phyloP scores from a whole-genome alignment of 2,113 vertebrate species.

The Ciconia boyciana region DNA sequence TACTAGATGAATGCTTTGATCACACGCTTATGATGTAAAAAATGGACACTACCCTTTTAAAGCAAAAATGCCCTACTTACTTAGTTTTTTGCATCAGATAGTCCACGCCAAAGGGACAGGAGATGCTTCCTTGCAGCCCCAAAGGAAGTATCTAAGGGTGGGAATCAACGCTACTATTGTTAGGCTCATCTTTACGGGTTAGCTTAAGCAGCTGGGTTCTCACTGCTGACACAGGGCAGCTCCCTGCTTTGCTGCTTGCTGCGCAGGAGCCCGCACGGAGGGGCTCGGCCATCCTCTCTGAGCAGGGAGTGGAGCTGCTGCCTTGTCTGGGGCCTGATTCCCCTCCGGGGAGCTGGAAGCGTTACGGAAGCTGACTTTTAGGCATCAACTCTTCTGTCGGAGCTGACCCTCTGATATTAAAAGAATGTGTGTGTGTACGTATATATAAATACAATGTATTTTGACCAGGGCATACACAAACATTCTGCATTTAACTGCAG shows the following conservation, averaged over 20 bases:
- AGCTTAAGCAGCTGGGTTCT: neutral
- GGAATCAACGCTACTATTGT: rapidly evolving
- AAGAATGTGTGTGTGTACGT: neutral
- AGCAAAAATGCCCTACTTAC: neutral
- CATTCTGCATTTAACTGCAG: neutral
- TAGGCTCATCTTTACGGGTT: rapidly evolving
- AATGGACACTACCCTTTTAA: rapidly evolving
- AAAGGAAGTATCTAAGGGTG: neutral
- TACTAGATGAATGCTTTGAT: neutral
- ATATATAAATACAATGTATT: neutral
- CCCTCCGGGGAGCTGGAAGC: neutral
- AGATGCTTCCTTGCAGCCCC: neutral
- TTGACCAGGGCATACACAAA: neutral
- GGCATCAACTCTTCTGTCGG: neutral
- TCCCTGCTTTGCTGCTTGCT: neutral
- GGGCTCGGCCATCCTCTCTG: neutral
- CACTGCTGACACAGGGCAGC: rapidly evolving
- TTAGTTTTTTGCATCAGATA: neutral
- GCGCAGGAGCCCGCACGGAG: rapidly evolving
- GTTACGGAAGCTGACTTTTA: neutral
- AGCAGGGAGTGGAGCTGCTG: neutral
- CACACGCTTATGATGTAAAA: rapidly evolving
- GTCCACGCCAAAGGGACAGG: neutral
- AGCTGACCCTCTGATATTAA: neutral
- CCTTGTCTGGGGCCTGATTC: neutral